Evolutionary conservation across 2,888 invertebrate genomes (phyloP).

Genomic region (Zeuzera pyrina): DNA sequence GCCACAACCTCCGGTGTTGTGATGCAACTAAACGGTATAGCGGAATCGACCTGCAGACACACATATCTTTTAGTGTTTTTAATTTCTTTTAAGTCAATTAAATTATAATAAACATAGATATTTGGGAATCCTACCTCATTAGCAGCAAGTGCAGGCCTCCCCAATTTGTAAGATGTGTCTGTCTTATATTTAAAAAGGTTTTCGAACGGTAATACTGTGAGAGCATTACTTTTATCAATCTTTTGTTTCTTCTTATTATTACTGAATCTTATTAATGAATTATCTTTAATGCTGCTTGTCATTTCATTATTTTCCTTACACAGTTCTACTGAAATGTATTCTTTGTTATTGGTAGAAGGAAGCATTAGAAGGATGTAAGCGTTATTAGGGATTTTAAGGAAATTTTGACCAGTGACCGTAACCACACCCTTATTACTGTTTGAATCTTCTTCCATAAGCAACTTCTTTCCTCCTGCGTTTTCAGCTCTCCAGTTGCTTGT

Average conservation of each 20-base stretch:
- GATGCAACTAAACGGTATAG: conserved; percentile 69
- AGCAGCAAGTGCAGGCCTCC: conserved; percentile 24
- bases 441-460: no score
- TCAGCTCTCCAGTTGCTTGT: no score
- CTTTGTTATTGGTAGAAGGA: no score
- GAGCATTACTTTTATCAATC: conserved; percentile 32
- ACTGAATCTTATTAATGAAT: no score
- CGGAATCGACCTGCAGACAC: conserved; percentile 58
- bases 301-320: no score
- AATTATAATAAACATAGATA: background rate
- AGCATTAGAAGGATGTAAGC: conserved; percentile 49
- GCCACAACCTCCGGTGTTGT: conserved; percentile 64
- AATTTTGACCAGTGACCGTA: no score
- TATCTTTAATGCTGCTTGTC: no score
- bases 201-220: conserved; percentile 47
- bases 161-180: conserved; percentile 24
- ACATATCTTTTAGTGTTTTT: conserved; percentile 8
- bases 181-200: conserved; percentile 35
- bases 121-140: conserved; percentile 42
- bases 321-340: no score
- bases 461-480: no score
- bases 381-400: conserved; percentile 44
- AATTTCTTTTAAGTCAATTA: background rate
- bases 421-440: no score
- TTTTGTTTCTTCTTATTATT: conserved; percentile 18